A percentile compares a stretch with the other conserved stretches of the same genome.
Evolutionary conservation across 1,140 invertebrate genomes (phyloP).

Genomic region (Pomphorhynchus laevis): DNA sequence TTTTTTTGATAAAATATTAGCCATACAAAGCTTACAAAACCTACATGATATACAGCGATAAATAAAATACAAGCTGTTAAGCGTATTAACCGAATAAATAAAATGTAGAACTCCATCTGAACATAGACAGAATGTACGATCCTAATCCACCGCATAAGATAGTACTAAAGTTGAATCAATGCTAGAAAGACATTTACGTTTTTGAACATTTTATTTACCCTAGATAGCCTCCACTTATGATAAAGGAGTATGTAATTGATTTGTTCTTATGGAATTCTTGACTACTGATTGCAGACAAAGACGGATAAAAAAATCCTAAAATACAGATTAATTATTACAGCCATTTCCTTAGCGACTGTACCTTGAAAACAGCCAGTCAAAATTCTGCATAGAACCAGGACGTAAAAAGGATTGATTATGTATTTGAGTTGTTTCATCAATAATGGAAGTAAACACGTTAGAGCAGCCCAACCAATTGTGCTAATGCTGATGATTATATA

Average conservation of each 20-base stretch:
- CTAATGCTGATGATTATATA: constrained; percentile 29
- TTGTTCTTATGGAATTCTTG: constrained; percentile 32
- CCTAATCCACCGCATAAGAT: constrained; percentile 31
- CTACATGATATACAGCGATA: too few species aligned
- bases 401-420: constrained; percentile 24
- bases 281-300: constrained; percentile 32
- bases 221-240: too few species aligned
- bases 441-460: constrained; percentile 30
- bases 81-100: constrained; percentile 27
- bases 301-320: too few species aligned
- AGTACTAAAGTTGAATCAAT: constrained; percentile 25
- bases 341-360: too few species aligned
- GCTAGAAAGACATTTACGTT: too few species aligned
- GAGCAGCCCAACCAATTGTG: constrained; percentile 29
- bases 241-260: too few species aligned
- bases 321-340: too few species aligned
- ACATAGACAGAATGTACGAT: constrained; percentile 29
- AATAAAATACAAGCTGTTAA: too few species aligned
- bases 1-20: too few species aligned
- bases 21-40: too few species aligned
- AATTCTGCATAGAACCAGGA: constrained; percentile 27
- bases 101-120: constrained; percentile 31
- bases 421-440: too few species aligned
- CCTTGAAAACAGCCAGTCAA: constrained; percentile 34
- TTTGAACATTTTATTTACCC: too few species aligned